Evolutionary conservation across 2,797 vertebrate species (phyloP).

Genomic region (Dromococcyx pavoninus): DNA sequence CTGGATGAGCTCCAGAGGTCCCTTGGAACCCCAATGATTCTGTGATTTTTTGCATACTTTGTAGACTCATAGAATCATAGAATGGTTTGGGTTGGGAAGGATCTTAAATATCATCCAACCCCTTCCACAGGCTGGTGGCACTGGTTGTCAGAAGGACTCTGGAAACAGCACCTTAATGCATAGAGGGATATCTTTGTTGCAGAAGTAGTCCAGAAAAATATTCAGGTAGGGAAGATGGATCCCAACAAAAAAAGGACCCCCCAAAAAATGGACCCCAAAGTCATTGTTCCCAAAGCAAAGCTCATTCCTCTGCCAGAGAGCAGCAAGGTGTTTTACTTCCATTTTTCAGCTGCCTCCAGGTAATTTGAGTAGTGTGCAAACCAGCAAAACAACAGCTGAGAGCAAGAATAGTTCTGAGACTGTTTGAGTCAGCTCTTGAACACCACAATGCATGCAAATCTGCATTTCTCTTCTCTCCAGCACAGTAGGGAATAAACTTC

Average conservation of each 20-base stretch:
- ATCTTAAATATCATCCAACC: too few species aligned
- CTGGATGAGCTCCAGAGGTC: too few species aligned
- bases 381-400: neutral
- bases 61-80: too few species aligned
- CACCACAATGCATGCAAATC: neutral
- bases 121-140: neutral
- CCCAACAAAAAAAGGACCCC: neutral
- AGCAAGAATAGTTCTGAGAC: neutral
- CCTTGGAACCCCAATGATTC: too few species aligned
- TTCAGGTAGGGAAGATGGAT: neutral
- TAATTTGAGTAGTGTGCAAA: neutral
- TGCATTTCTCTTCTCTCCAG: neutral
- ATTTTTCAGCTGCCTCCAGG: neutral
- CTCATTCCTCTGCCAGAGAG: neutral
- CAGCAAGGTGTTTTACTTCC: neutral
- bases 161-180: neutral
- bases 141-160: neutral
- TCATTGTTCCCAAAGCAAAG: neutral
- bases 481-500: neutral
- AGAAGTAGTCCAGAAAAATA: neutral
- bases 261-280: neutral
- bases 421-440: neutral
- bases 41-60: too few species aligned
- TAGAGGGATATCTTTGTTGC: neutral
- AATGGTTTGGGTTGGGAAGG: too few species aligned